Conservation (phyloP, 2,113 vertebrate species). For the Tauraco erythrolophus region DNA sequence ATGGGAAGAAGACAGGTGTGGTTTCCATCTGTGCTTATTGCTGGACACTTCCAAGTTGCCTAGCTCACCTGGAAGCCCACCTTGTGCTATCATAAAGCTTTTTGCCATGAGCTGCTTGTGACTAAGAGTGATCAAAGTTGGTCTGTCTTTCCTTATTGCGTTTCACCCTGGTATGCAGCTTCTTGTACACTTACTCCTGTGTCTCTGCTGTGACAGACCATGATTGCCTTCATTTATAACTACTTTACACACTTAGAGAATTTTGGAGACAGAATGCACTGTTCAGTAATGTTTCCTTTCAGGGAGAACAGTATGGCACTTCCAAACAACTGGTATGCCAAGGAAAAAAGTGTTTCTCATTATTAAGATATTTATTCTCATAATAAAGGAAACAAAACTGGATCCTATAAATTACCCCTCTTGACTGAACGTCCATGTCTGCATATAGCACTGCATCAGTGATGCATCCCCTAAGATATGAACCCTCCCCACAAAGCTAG, state of each 20-base stretch:
- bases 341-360: neutral
- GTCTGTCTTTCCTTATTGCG: neutral
- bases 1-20: neutral
- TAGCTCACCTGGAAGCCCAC: neutral
- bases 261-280: neutral
- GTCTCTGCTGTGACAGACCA: neutral
- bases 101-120: neutral
- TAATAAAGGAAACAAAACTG: neutral
- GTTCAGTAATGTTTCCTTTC: neutral
- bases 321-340: neutral
- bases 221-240: neutral
- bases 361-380: neutral
- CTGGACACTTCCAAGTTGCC: neutral
- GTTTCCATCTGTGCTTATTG: neutral
- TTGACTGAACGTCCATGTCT: neutral
- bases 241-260: neutral
- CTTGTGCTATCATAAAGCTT: neutral
- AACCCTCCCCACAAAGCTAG: neutral
- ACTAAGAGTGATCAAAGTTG: neutral
- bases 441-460: neutral
- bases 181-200: neutral
- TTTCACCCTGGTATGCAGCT: neutral
- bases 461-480: neutral
- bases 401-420: neutral
- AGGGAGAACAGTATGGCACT: neutral